A percentile compares a stretch with the other conserved stretches of the same genome.
phyloP scores from a whole-genome alignment of 2,888 invertebrate species.

The Eupithecia inturbata region DNA sequence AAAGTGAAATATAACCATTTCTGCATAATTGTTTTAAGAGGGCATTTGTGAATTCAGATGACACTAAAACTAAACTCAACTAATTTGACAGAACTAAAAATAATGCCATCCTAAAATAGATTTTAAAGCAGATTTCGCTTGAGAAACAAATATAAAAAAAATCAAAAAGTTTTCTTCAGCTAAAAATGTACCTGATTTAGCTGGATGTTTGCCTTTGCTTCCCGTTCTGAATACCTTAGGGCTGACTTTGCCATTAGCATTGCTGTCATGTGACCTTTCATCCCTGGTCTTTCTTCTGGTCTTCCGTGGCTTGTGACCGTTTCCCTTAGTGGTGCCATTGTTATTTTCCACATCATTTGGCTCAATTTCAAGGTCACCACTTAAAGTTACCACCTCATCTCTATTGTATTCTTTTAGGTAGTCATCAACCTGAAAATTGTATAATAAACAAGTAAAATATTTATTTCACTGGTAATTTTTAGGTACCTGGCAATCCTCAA shows the following conservation, averaged over 20 bases:
- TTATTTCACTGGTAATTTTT: background rate
- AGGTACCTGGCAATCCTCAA: background rate
- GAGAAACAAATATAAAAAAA: background rate
- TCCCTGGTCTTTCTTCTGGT: conserved; percentile 75
- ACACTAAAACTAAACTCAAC: no score
- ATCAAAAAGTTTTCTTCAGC: background rate
- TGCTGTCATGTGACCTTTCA: conserved; percentile 66
- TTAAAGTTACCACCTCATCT: conserved; percentile 78
- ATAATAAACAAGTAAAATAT: background rate
- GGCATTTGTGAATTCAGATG: background rate
- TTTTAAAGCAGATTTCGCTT: background rate
- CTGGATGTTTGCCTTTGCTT: conserved; percentile 61
- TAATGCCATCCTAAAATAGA: no score
- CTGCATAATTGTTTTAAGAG: background rate
- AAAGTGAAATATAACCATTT: conserved; percentile 42
- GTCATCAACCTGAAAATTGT: conserved; percentile 70
- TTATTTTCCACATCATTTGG: conserved; percentile 78
- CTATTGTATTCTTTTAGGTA: conserved; percentile 81
- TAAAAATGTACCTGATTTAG: conserved; percentile 65
- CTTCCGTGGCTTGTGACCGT: conserved; percentile 74
- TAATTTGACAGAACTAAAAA: no score
- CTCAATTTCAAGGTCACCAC: conserved; percentile 81
- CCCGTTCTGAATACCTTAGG: conserved; percentile 78
- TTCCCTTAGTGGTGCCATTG: conserved; percentile 70
- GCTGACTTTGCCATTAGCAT: conserved; percentile 70